Evolutionary conservation across 2,113 vertebrate species (phyloP).

Genomic region (Petrocephalus zakoni): DNA sequence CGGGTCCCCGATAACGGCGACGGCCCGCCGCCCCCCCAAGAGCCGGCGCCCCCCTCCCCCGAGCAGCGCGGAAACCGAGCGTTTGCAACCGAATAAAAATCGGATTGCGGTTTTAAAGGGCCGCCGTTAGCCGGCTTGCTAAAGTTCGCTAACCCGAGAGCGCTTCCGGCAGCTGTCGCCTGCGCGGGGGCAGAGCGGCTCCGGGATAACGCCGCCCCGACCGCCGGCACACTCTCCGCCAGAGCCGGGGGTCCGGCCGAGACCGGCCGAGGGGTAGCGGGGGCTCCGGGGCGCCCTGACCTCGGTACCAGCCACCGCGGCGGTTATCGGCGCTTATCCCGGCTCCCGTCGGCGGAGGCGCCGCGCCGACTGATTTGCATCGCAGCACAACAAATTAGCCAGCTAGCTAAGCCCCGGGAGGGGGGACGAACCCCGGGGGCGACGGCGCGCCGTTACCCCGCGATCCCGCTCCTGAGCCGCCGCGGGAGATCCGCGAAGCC

Average conservation of each 20-base stretch:
- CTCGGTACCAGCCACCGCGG: not conserved
- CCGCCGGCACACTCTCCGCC: not conserved
- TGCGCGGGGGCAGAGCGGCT: not conserved
- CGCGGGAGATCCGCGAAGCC: not conserved
- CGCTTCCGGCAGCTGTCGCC: not conserved
- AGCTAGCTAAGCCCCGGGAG: not conserved
- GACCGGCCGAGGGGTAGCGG: not conserved
- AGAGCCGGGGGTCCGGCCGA: too few relatives aligned
- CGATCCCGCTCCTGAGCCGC: not conserved
- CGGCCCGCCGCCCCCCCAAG: too few relatives aligned
- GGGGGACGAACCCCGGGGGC: not conserved
- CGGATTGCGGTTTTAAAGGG: too few relatives aligned
- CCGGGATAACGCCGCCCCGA: not conserved
- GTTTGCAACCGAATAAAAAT: too few relatives aligned
- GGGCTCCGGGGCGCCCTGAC: not conserved
- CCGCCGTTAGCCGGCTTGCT: slow-evolving; percentile 9
- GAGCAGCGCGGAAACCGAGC: too few relatives aligned
- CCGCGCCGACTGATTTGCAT: not conserved
- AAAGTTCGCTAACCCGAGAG: not conserved
- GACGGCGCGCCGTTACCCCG: not conserved
- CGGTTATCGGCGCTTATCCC: not conserved
- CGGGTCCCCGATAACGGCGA: too few relatives aligned
- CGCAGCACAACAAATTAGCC: slow-evolving; percentile 13
- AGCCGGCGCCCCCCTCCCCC: not conserved
- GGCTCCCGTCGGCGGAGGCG: too few relatives aligned